These are phyloP conservation scores for Drosophila testacea DNA, from an alignment of 2,888 invertebrate genomes.

Conservation along the genomic window DNA sequence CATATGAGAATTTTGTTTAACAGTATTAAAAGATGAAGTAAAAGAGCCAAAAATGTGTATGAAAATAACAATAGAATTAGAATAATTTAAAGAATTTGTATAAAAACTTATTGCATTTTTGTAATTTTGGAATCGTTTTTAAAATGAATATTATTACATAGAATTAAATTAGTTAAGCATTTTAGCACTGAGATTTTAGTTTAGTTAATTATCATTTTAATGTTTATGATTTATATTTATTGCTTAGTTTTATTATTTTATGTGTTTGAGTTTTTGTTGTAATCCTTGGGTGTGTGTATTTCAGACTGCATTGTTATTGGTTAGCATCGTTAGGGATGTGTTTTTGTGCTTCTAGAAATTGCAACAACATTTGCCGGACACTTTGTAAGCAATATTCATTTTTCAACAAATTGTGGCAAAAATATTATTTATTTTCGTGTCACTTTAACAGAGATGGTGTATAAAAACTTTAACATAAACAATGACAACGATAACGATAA, in stretches of 20 bases:
- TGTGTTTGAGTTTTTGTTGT: slow-evolving; percentile 13
- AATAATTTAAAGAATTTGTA: slow-evolving; percentile 15
- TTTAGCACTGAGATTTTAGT: slow-evolving; percentile 19
- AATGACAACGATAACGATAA: slow-evolving; percentile 32
- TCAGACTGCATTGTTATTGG: slow-evolving; percentile 35
- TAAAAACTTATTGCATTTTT: slow-evolving; percentile 50
- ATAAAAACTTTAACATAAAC: slow-evolving; percentile 48
- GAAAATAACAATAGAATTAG: slow-evolving; percentile 32
- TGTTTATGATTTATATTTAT: slow-evolving; percentile 8
- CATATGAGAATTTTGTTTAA: slow-evolving; percentile 48
- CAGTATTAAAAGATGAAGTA: slow-evolving; percentile 12
- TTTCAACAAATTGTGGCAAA: slow-evolving; percentile 24
- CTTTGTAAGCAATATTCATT: slow-evolving; percentile 32
- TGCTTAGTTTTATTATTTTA: neutral
- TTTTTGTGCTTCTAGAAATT: slow-evolving; percentile 13
- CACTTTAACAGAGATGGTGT: slow-evolving; percentile 19
- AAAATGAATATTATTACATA: slow-evolving; percentile 2
- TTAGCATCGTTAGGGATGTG: slow-evolving; percentile 28
- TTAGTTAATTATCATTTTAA: slow-evolving; percentile 14
- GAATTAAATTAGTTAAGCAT: slow-evolving; percentile 13
- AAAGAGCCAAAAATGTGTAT: slow-evolving; percentile 10
- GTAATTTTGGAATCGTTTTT: slow-evolving; percentile 27
- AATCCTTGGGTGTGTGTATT: slow-evolving; percentile 49
- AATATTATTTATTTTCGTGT: slow-evolving; percentile 21
- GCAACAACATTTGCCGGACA: slow-evolving; percentile 26